A percentile compares a stretch with the other conserved stretches of the same genome.
These are phyloP conservation scores for Epizoanthus ramosus DNA, from an alignment of 92 coral and sea anemone species.

Conservation along the genomic window DNA sequence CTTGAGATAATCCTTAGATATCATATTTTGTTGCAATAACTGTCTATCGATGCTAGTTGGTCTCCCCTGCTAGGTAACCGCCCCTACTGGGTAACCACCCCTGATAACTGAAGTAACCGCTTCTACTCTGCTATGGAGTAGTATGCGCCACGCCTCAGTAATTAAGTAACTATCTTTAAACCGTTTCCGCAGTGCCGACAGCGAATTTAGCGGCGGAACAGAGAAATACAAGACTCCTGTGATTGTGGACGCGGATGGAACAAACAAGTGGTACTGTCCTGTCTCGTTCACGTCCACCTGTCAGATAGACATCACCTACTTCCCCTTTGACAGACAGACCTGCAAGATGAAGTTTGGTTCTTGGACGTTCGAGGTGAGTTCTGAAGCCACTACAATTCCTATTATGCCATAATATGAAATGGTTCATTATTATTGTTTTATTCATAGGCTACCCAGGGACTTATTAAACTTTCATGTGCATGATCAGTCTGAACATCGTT, in stretches of 20 bases:
- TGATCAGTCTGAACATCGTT: too few relatives aligned
- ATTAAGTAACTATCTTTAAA: not conserved
- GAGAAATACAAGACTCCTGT: conserved; percentile 95
- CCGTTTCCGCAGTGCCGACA: conserved; percentile 74
- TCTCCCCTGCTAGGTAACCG: too few relatives aligned
- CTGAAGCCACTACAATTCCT: too few relatives aligned
- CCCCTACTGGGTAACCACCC: too few relatives aligned
- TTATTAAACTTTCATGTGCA: too few relatives aligned
- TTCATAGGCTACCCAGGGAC: not conserved
- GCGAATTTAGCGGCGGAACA: conserved; percentile 91
- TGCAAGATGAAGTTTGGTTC: conserved; percentile 94
- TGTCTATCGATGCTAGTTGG: too few relatives aligned
- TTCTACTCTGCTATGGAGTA: too few relatives aligned
- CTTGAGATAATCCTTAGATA: too few relatives aligned
- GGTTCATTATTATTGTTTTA: not conserved
- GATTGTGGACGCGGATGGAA: conserved; percentile 75
- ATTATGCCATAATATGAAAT: too few relatives aligned
- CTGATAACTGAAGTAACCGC: not conserved
- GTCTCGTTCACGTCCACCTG: conserved; percentile 96
- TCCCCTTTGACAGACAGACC: conserved; percentile 91
- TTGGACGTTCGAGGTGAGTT: conserved; percentile 83
- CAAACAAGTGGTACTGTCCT: conserved; percentile 86
- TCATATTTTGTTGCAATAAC: too few relatives aligned
- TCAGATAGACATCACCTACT: conserved; percentile 83
- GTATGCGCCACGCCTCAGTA: not conserved